Base-by-base conservation (phyloP, 2,888 invertebrate species). In the Scelioninae gen. 2 region DNA sequence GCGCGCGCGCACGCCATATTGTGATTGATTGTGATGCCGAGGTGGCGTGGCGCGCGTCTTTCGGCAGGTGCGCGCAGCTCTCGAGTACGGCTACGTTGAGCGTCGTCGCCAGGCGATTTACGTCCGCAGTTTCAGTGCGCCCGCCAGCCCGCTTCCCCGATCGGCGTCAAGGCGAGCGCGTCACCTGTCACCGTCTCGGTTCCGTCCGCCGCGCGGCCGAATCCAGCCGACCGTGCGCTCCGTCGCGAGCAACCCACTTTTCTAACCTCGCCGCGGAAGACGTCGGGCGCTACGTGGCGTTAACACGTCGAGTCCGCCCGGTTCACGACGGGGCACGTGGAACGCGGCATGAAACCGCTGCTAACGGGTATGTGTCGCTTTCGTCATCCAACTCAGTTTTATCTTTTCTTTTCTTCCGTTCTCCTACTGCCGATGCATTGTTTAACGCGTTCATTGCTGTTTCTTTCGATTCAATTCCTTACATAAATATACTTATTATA, bases 51-150 rank as follows among this genome's bases (percentile, higher is more conserved):
- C 73, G 63, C 63, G 68, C 73, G 63, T 73, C 63, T 28, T 50
- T 55, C 73, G 63, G 73, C 68, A 67, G 73, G 73, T 72, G 68
- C 67, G 73, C 72, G 72, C 61, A 72, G 61, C 61, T 72, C 55
- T 72, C 65, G 52, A 48, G 39, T 31, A 60, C 53, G 53, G 53
- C 37, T 65, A 55, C 72, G 60, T 73, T 52, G 58, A 50, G 43
- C 11, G 45, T 41, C 46, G 55, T 53, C 52, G 50, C 1, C 45
- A 61, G 45, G 52, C 39, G 16, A 45, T 11, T 11, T 48, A 55
- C 48, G 61, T 61, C 15, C 55, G 69, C 46, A 60, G 28, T 41
- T 16, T 4, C 50, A 67, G 69, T 48, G 61, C 50, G 71, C 43
- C 41, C 46, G 53, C 19, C 22, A 41, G 71, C 43, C 41, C 46